phyloP scores from a whole-genome alignment of 2,888 invertebrate genomes.

The Tachina grossa region DNA sequence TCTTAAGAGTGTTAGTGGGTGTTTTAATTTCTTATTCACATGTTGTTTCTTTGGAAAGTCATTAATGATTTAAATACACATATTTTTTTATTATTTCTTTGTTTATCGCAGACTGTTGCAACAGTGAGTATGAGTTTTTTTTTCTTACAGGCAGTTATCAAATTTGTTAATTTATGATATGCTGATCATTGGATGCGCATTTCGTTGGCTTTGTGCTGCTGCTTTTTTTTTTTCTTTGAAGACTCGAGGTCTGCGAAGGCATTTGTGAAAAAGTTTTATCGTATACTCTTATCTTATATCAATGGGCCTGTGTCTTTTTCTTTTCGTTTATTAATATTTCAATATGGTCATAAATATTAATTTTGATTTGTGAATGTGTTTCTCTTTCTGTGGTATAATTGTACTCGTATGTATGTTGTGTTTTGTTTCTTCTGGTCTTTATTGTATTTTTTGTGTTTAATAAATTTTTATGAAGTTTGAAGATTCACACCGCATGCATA shows the following conservation, averaged over 20 bases:
- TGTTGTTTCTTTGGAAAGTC: constrained; percentile 27
- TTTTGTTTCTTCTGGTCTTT: constrained; percentile 7
- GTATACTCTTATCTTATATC: background rate
- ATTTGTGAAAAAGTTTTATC: background rate
- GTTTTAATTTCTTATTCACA: constrained; percentile 45
- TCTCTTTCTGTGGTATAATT: constrained; percentile 6
- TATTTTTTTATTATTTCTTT: constrained; percentile 34
- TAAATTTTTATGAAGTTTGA: constrained; percentile 19
- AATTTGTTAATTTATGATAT: constrained; percentile 62
- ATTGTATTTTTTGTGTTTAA: constrained; percentile 24
- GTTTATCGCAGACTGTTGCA: constrained; percentile 36
- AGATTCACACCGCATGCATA: constrained; percentile 32
- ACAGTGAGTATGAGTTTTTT: constrained; percentile 2
- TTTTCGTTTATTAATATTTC: constrained; percentile 36
- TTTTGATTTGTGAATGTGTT: constrained; percentile 60
- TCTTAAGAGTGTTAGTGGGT: constrained; percentile 31
- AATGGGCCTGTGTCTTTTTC: constrained; percentile 1
- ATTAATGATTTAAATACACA: constrained; percentile 26
- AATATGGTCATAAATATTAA: constrained; percentile 66
- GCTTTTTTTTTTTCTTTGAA: constrained; percentile 8
- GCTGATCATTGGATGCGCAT: constrained; percentile 45
- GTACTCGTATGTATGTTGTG: background rate
- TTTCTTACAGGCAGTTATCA: constrained; percentile 49
- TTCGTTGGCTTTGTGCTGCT: constrained; percentile 22
- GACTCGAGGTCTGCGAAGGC: constrained; percentile 37